phyloP scores from a whole-genome alignment of 2,113 vertebrate species.

The Nestor notabilis region DNA sequence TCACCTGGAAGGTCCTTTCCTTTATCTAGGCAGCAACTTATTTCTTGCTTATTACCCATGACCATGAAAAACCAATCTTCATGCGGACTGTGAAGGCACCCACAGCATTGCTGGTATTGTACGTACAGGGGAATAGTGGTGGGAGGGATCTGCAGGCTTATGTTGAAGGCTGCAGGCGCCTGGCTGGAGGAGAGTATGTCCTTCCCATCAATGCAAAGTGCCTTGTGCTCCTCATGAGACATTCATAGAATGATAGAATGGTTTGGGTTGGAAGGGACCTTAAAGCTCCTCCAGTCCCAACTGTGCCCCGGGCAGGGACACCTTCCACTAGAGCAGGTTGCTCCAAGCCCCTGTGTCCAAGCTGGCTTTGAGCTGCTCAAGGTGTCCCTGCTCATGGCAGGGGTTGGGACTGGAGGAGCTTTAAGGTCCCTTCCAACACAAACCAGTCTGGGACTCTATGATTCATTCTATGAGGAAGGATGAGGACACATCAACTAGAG shows the following conservation, averaged over 20 bases:
- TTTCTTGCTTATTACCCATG: not conserved
- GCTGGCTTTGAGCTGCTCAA: not conserved
- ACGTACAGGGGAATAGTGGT: not conserved
- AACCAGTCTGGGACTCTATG: not conserved
- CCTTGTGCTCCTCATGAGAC: not conserved
- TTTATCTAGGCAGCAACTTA: not conserved
- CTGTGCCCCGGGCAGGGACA: no score
- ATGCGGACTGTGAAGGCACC: not conserved
- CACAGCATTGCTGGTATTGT: no score
- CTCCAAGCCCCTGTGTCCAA: accelerated
- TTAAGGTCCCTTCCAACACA: not conserved
- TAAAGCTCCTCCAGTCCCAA: no score
- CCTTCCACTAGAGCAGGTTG: accelerated
- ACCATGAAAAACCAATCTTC: not conserved
- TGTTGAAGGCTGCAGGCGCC: not conserved
- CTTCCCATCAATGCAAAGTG: not conserved
- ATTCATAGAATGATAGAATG: not conserved
- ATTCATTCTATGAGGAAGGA: not conserved
- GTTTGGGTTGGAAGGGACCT: not conserved
- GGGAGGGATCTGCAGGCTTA: not conserved
- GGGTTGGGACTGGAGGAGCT: not conserved
- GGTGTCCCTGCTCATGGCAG: not conserved
- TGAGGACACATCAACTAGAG: not conserved
- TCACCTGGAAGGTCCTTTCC: not conserved
- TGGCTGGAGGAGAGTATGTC: not conserved